Percentiles rank a stretch among this genome's conserved stretches.
Evolutionary conservation across 2,797 vertebrate genomes (phyloP).

Genomic region (Coranthus polyacanthus): DNA sequence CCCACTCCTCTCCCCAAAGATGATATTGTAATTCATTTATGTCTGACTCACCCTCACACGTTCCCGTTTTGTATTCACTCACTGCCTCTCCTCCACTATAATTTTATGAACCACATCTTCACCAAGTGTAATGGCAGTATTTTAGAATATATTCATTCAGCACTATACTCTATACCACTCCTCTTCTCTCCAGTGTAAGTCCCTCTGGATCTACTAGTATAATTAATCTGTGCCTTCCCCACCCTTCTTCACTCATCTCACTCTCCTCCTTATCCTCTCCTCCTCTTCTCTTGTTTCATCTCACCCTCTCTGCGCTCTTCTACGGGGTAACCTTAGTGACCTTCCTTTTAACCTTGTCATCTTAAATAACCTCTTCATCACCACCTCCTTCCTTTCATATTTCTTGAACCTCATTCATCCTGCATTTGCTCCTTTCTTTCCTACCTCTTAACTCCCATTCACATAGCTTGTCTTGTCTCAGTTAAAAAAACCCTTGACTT

Average conservation of each 20-base stretch:
- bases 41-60: constrained; percentile 8
- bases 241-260: constrained; percentile 36
- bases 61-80: constrained; percentile 6
- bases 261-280: constrained; percentile 35
- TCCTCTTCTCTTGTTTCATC: constrained; percentile 53
- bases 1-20: constrained; percentile 7
- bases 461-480: neutral
- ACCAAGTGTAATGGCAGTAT: constrained; percentile 14
- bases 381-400: constrained; percentile 12
- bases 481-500: neutral
- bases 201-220: constrained; percentile 53
- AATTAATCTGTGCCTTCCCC: constrained; percentile 60
- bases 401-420: constrained; percentile 15
- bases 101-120: constrained; percentile 20
- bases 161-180: constrained; percentile 4
- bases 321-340: constrained; percentile 41
- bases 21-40: constrained; percentile 37
- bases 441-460: neutral
- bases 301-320: constrained; percentile 15
- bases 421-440: constrained; percentile 15
- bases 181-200: constrained; percentile 19
- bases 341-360: constrained; percentile 66
- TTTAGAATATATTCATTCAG: constrained; percentile 20
- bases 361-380: constrained; percentile 57
- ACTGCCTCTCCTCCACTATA: neutral